Conservation (phyloP, 1,140 invertebrate genomes). For the Euglossa dilemma region DNA sequence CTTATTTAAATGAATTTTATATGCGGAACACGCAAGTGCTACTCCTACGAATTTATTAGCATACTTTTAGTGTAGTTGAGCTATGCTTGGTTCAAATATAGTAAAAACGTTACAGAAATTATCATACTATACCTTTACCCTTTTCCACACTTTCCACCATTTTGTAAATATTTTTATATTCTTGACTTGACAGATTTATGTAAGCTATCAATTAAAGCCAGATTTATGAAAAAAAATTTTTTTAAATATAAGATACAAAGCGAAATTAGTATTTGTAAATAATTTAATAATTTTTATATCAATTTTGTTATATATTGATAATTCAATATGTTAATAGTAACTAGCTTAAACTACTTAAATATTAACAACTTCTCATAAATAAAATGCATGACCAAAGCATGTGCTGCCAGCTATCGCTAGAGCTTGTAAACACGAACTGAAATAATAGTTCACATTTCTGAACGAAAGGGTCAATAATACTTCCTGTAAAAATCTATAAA, state of each 20-base stretch:
- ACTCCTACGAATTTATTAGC: slow-evolving; percentile 57
- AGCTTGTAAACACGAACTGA: not conserved
- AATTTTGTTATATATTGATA: not conserved
- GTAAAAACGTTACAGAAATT: not conserved
- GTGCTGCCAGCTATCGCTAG: slow-evolving; percentile 52
- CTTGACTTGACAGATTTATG: not conserved
- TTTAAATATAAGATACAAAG: not conserved
- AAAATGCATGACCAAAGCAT: not conserved
- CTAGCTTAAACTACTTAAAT: not conserved
- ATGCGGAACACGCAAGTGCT: slow-evolving; percentile 38
- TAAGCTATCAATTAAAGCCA: not conserved
- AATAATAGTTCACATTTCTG: not conserved
- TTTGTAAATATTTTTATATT: not conserved
- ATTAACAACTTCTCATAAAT: not conserved
- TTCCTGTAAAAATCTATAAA: not conserved
- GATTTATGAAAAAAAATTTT: not conserved
- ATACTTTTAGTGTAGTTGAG: slow-evolving; percentile 40
- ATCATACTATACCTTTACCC: not conserved
- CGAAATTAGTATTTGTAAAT: not conserved
- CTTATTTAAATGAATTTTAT: slow-evolving; percentile 64
- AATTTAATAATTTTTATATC: not conserved
- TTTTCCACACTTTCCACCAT: not conserved
- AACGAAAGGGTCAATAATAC: not conserved
- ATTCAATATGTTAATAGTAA: not conserved
- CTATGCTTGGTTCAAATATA: slow-evolving; percentile 12